Conservation (phyloP, 2,113 vertebrate species). For the Coreoperca whiteheadi region DNA sequence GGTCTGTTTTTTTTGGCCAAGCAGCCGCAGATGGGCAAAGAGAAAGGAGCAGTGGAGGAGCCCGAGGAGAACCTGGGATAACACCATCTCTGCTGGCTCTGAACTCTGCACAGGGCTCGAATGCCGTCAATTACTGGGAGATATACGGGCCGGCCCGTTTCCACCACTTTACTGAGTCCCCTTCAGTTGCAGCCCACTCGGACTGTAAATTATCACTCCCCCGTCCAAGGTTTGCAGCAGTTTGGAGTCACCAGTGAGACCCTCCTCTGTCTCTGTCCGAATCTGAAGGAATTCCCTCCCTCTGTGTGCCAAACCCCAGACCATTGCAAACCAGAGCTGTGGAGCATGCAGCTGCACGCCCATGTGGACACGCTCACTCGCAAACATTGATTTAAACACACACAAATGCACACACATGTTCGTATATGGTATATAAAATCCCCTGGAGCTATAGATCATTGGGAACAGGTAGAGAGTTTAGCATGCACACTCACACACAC, state of each 20-base stretch:
- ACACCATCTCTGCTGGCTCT: constrained; percentile 66
- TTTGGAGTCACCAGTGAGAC: constrained; percentile 74
- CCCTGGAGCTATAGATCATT: constrained; percentile 74
- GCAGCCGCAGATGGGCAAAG: constrained; percentile 40
- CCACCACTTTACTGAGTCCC: constrained; percentile 75
- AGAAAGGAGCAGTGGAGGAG: constrained; percentile 58
- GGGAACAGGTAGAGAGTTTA: constrained; percentile 73
- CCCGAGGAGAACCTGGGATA: constrained; percentile 60
- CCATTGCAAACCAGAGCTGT: constrained; percentile 40
- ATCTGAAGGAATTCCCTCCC: constrained; percentile 77
- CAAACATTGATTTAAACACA: constrained; percentile 78
- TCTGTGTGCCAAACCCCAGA: constrained; percentile 72
- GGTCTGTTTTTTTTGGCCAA: constrained; percentile 57
- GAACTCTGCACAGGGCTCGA: constrained; percentile 61
- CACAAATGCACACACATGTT: constrained; percentile 77
- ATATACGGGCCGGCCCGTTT: constrained; percentile 69
- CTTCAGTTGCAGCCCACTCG: constrained; percentile 64
- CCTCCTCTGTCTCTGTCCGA: constrained; percentile 72
- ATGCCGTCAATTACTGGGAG: constrained; percentile 72
- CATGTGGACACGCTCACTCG: constrained; percentile 66
- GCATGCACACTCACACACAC: constrained; percentile 28
- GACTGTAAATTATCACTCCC: constrained; percentile 75
- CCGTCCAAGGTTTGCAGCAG: constrained; percentile 52
- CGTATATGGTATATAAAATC: constrained; percentile 68
- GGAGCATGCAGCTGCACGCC: constrained; percentile 73